Evolutionary conservation across 2,888 invertebrate species (phyloP).

Genomic region (Coecobrya sp.): DNA sequence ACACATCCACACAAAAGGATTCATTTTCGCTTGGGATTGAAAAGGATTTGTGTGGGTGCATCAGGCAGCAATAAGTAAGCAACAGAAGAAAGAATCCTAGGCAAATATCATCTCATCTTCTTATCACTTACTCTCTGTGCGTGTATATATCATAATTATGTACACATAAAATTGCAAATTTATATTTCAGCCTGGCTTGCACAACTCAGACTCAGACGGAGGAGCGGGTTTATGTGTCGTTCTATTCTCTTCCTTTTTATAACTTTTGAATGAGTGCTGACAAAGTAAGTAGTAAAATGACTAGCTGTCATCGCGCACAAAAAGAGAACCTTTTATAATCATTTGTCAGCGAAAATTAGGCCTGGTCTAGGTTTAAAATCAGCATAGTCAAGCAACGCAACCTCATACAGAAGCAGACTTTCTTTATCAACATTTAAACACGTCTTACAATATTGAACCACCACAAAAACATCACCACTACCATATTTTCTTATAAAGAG

Average conservation of each 20-base stretch:
- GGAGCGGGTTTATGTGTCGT: neutral
- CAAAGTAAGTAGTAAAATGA: constrained; percentile 58
- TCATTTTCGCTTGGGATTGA: constrained; percentile 49
- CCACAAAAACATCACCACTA: neutral
- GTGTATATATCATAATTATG: neutral
- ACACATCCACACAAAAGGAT: constrained; percentile 61
- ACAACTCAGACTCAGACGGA: neutral
- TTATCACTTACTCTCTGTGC: constrained; percentile 38
- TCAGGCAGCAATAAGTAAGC: constrained; percentile 15
- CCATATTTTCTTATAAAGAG: neutral
- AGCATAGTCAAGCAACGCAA: constrained; percentile 17
- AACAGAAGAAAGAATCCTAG: neutral
- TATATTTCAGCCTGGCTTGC: neutral
- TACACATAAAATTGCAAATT: constrained; percentile 45
- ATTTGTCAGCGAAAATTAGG: constrained; percentile 73
- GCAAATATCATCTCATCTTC: neutral
- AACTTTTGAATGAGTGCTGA: constrained; percentile 50
- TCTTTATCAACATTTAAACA: neutral
- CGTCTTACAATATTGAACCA: neutral
- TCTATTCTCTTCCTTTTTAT: neutral
- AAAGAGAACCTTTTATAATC: constrained; percentile 61
- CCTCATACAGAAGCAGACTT: neutral
- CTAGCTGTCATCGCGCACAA: constrained; percentile 60
- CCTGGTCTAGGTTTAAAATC: constrained; percentile 33
- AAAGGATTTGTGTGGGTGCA: constrained; percentile 53